Evolutionary conservation across 2,113 vertebrate genomes (phyloP), one percentile per base, ranked within the genome.

Genomic region (Hassar affinis): DNA sequence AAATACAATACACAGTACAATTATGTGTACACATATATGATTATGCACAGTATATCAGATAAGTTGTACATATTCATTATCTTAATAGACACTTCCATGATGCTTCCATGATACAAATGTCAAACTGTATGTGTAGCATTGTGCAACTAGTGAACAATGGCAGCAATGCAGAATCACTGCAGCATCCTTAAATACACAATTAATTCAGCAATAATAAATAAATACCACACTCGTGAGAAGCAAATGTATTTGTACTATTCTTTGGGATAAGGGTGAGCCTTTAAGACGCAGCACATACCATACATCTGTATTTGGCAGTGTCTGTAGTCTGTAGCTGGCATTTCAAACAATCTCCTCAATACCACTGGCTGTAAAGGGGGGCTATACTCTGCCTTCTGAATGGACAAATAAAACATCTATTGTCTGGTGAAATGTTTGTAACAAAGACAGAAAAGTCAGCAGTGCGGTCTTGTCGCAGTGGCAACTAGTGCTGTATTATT

Each of bases 31-130:
- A n/a, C n/a, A n/a, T n/a, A n/a, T n/a, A n/a, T n/a, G n/a, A n/a
- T n/a, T n/a, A n/a, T n/a, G n/a, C n/a, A n/a, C 38, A 47, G 47
- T n/a, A 42, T 69, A 71, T 71, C 68, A 71, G 42, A 22, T 66
- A 35, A 42, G 22, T 11, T 5, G 59, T 0, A 30, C 7, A 66
- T 18, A 42, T 4, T 10, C 3, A 11, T 38, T 20, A 0, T 11
- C 20, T 38, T 68, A 11, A 22, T 25, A 42, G 35, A 69, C 64
- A 30, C 22, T 71, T 45, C n/a, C n/a, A n/a, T 25, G 42, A n/a
- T 4, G n/a, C 9, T 45, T 71, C 25, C 9, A 20, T 64, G 61
- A 17, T 64, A 68, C 3, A 11, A 22, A 20, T 25, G 22, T 38
- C 12, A 2, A 71, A 71, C 0, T 69, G 10, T 45, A 71, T 45